These are phyloP conservation scores for Strix occidentalis DNA, from an alignment of 2,797 vertebrate species.

Conservation along the genomic window DNA sequence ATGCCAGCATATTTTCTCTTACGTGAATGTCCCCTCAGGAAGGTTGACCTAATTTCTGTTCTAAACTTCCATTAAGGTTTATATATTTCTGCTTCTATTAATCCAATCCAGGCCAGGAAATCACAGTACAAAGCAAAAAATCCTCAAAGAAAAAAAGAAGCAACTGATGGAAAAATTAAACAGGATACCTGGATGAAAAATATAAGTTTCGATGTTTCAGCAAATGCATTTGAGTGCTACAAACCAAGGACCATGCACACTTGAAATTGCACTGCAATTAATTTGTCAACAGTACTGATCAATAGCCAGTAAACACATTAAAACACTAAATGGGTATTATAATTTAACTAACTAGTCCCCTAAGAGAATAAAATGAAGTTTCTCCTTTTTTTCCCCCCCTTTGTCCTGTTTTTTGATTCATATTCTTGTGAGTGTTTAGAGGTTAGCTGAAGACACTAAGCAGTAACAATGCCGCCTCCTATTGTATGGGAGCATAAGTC, in stretches of 20 bases:
- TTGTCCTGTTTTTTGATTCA: not conserved
- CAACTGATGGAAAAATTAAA: not conserved
- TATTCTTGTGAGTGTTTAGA: not conserved
- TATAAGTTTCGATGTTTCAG: not conserved
- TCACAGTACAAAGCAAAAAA: not conserved
- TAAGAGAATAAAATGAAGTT: not conserved
- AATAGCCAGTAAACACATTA: not conserved
- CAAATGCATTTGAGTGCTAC: not conserved
- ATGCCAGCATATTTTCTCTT: not conserved
- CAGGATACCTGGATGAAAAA: not conserved
- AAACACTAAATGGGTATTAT: not conserved
- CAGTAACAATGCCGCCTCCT: not conserved
- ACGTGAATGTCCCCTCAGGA: not conserved
- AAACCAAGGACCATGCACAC: not conserved
- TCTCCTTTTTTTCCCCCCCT: accelerated
- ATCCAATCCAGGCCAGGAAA: not conserved
- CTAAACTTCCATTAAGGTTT: not conserved
- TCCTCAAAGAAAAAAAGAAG: not conserved
- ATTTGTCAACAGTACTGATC: not conserved
- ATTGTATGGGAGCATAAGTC: not conserved
- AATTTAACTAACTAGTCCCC: not conserved
- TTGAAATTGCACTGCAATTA: not conserved
- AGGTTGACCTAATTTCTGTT: not conserved
- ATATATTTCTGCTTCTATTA: not conserved
- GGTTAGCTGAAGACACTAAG: not conserved